Evolutionary conservation across 2,113 vertebrate species (phyloP).

Genomic region (Puntigrus tetrazona): DNA sequence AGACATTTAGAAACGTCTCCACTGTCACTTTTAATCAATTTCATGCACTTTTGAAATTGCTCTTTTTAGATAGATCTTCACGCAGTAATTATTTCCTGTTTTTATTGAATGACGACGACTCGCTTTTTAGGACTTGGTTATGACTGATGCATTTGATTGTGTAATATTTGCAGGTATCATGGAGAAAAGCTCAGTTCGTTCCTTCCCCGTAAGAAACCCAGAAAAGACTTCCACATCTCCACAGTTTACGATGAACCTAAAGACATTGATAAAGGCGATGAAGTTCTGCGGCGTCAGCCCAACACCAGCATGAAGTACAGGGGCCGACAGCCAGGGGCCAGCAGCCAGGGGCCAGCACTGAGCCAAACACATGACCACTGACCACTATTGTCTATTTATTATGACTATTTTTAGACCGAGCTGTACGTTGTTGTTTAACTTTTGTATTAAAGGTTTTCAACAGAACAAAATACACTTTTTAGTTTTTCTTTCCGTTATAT

Average conservation of each 20-base stretch:
- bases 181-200: constrained; percentile 88
- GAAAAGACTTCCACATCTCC: constrained; percentile 77
- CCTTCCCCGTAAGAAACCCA: constrained; percentile 75
- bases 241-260: constrained; percentile 89
- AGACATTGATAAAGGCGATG: constrained; percentile 81
- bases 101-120: neutral
- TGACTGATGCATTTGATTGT: neutral
- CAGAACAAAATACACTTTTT: neutral
- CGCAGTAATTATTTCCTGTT: no score
- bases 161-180: constrained; percentile 82
- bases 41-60: no score
- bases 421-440: neutral
- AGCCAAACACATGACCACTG: constrained; percentile 57
- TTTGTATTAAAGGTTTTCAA: neutral
- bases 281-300: constrained; percentile 83
- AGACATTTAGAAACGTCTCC: no score
- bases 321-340: constrained; percentile 68
- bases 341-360: constrained; percentile 63
- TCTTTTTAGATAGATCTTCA: no score
- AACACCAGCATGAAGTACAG: constrained; percentile 88
- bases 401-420: neutral
- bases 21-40: no score
- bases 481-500: neutral
- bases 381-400: neutral
- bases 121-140: neutral